Evolutionary conservation across 2,888 invertebrate species (phyloP), one percentile per base, ranked within the genome.

Genomic region (Cantharis lateralis): DNA sequence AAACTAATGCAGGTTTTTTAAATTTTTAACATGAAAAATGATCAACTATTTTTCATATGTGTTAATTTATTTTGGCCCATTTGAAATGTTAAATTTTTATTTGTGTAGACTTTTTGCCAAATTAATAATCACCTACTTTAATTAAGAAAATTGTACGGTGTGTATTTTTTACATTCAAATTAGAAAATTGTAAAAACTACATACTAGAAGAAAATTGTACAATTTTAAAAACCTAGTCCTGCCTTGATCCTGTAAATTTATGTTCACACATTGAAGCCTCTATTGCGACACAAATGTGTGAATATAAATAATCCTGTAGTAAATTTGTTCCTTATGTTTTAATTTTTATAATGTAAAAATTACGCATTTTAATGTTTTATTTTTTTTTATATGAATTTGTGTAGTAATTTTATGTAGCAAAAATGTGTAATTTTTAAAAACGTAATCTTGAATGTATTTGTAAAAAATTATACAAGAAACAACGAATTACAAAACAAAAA

Each of bases 341-440:
- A 72, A 76, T 66, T 26, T 74, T 79, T 79, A 79, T 79, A 79
- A 77, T 77, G 64, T 75, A 72, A 74, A 76, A 74, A 77, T 79
- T 71, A 62, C 64, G 74, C 72, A 75, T 48, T 24, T 62, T 62
- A 18, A 28, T 61, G 32, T 68, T 28, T 32, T 32, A n/a, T 15
- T 68, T 62, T 63, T 26, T 48, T 48, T n/a, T 48, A 48, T 48
- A 48, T n/a, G 48, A 48, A 48, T 48, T 48, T 48, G 48, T 48
- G 48, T 48, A 48, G 16, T 20, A 48, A 48, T 16, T 62, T 13
- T 16, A n/a, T 61, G n/a, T 24, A 13, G 1, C 16, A 15, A 61
- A 66, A 32, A 68, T 66, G 71, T 73, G 68, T 71, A 72, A 77
- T 77, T 75, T 78, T 75, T 78, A 78, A 69, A 75, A 72, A 13